Evolutionary conservation across 2,888 invertebrate species (phyloP).

Genomic region (Craniophora ligustri): DNA sequence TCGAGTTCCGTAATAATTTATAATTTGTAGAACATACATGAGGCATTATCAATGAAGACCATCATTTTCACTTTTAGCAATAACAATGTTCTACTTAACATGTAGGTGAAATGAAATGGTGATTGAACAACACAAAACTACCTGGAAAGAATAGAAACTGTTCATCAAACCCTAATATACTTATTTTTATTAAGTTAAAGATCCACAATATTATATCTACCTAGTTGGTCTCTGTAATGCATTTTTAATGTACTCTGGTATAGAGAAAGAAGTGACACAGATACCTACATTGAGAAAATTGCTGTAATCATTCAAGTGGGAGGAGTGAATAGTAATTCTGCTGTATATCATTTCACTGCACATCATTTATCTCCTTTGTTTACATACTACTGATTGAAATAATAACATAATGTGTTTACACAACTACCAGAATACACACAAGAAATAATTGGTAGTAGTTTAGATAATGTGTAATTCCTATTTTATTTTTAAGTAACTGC

Average conservation of each 20-base stretch:
- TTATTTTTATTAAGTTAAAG: background rate
- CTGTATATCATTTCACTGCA: slow-evolving; percentile 12
- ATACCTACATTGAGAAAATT: slow-evolving; percentile 40
- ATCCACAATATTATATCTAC: background rate
- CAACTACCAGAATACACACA: slow-evolving; percentile 1
- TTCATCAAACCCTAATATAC: slow-evolving; percentile 4
- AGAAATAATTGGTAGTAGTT: too few species aligned
- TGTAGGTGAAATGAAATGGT: slow-evolving; percentile 74
- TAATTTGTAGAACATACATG: slow-evolving; percentile 32
- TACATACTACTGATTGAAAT: slow-evolving; percentile 12
- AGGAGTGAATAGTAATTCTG: slow-evolving; percentile 20
- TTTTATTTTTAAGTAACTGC: background rate
- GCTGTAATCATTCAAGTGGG: slow-evolving; percentile 16
- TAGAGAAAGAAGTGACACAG: slow-evolving; percentile 33
- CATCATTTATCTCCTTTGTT: slow-evolving; percentile 17
- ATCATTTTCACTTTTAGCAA: slow-evolving; percentile 35
- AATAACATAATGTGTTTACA: slow-evolving; percentile 38
- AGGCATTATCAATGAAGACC: slow-evolving; percentile 20
- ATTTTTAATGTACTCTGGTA: background rate
- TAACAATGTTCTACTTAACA: slow-evolving; percentile 64
- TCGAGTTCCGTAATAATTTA: slow-evolving; percentile 60
- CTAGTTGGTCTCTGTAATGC: background rate
- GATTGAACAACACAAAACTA: slow-evolving; percentile 67
- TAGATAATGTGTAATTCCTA: too few species aligned
- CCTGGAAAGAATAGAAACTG: slow-evolving; percentile 34